Conservation (phyloP, 2,888 invertebrate species). For the Ashinkailepas kermadecensis region DNA sequence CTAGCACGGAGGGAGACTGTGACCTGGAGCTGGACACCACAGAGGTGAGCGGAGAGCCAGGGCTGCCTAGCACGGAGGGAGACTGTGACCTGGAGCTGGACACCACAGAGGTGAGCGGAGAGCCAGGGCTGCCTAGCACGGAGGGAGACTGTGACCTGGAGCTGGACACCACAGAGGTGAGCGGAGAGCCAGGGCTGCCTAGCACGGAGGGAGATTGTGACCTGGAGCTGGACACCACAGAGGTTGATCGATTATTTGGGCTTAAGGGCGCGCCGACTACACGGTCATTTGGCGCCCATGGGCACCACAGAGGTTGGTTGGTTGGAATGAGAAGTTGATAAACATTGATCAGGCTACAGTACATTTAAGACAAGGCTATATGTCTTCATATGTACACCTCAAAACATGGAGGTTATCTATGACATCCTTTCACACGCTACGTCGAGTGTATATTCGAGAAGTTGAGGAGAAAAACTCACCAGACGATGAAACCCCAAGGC, state of each 20-base stretch:
- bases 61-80: neutral
- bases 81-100: neutral
- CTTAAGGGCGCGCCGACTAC: no score
- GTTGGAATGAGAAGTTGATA: neutral
- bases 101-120: neutral
- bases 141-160: neutral
- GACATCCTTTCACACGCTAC: no score
- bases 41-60: neutral
- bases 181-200: neutral
- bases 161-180: neutral
- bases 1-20: neutral
- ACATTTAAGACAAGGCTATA: no score
- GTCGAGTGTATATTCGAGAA: no score
- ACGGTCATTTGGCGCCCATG: no score
- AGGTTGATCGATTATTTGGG: no score
- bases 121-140: neutral
- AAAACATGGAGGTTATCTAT: no score
- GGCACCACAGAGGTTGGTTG: neutral
- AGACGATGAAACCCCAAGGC: no score
- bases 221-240: neutral
- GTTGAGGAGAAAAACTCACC: no score
- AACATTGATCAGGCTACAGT: neutral
- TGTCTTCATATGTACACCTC: no score
- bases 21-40: no score
- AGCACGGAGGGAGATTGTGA: neutral